Conservation (phyloP, 2,888 invertebrate species). For the Andrena chrysosceles region DNA sequence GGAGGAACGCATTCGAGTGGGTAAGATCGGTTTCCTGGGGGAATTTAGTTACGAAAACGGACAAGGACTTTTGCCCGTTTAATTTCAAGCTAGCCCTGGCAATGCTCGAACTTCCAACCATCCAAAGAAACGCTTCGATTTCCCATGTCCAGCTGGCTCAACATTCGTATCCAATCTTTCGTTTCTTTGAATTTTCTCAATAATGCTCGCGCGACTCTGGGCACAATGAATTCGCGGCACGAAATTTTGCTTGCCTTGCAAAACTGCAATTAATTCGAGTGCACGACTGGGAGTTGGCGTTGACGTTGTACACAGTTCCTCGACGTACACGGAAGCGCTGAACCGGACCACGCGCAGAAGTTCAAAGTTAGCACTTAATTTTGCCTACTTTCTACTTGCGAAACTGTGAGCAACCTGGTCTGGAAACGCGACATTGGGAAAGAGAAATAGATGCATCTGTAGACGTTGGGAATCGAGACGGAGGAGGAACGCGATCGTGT, state of each 20-base stretch:
- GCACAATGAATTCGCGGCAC: constrained; percentile 22
- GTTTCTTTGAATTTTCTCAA: neutral
- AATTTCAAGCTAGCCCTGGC: constrained; percentile 49
- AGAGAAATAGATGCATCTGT: constrained; percentile 50
- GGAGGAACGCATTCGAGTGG: constrained; percentile 12
- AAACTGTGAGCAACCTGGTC: constrained; percentile 56
- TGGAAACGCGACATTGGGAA: constrained; percentile 47
- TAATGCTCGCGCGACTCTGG: neutral
- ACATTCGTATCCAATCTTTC: constrained; percentile 30
- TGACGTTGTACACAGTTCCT: constrained; percentile 40
- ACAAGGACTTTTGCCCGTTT: constrained; percentile 53
- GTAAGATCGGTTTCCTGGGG: constrained; percentile 57
- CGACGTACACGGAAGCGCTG: constrained; percentile 57
- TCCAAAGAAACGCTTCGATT: constrained; percentile 21
- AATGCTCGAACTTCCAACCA: constrained; percentile 24
- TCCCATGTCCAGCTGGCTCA: neutral
- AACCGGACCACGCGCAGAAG: constrained; percentile 50
- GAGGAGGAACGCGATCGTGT: neutral
- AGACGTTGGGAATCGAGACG: constrained; percentile 33
- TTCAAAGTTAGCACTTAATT: constrained; percentile 67
- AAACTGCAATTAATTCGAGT: constrained; percentile 71
- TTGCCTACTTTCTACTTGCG: constrained; percentile 62
- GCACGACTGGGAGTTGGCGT: constrained; percentile 60
- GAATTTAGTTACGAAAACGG: constrained; percentile 63
- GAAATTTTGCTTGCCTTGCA: constrained; percentile 54